phyloP scores from a whole-genome alignment of 2,888 invertebrate genomes.

The Pristionchus entomophagus region DNA sequence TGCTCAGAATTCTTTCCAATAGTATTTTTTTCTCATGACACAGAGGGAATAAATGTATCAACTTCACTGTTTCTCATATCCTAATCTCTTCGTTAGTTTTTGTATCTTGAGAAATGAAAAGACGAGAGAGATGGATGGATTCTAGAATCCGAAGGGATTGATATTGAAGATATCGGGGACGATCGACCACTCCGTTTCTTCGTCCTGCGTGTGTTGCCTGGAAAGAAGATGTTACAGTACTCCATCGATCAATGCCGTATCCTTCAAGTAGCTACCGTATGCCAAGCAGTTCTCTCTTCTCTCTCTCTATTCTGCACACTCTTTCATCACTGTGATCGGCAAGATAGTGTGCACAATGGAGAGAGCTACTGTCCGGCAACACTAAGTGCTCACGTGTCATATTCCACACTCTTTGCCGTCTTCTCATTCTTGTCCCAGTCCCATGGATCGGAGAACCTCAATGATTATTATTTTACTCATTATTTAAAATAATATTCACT shows the following conservation, averaged over 20 bases:
- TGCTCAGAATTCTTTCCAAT: background rate
- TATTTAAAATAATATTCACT: background rate
- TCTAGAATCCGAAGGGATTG: slow-evolving; percentile 13
- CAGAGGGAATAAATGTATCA: background rate
- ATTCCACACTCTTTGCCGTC: background rate
- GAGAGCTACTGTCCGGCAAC: background rate
- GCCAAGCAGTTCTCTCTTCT: too few relatives aligned
- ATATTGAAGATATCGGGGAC: background rate
- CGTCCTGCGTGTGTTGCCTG: background rate
- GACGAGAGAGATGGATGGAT: background rate
- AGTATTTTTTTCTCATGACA: background rate
- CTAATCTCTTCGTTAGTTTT: too few relatives aligned
- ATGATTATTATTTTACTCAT: background rate
- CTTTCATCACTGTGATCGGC: too few relatives aligned
- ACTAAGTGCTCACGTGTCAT: background rate
- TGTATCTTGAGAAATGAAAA: background rate
- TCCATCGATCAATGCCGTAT: too few relatives aligned
- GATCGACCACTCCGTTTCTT: slow-evolving; percentile 12
- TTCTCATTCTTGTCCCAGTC: slow-evolving; percentile 25
- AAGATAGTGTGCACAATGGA: too few relatives aligned
- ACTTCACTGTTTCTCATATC: background rate
- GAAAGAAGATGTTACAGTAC: too few relatives aligned
- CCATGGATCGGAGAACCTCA: slow-evolving; percentile 18
- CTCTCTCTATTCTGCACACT: background rate
- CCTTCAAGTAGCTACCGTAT: too few relatives aligned